Base-by-base conservation (phyloP, 1,140 invertebrate species). In the Pachyrhynchus sulphureomaculatus region DNA sequence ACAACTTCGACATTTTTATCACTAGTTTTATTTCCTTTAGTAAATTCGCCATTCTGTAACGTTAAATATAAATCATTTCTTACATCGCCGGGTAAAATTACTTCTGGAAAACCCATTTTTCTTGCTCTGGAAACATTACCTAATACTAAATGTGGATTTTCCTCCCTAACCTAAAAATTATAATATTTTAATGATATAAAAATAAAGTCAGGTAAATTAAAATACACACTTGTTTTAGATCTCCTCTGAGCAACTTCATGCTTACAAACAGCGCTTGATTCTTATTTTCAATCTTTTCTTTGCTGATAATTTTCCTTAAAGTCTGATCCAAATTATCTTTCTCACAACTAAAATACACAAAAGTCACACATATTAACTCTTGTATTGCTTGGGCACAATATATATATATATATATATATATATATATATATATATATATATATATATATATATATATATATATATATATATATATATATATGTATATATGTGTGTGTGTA, bases 91-190 rank as follows among this genome's bases (percentile, higher is more conserved):
- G 95, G 95, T 62, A 96, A 78, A 53, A 97, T 96, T 4, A 97
- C 91, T 77, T 98, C 95, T 3, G 94, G 93, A 75, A 97, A 96
- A 0, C 94, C 93, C 89, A 97, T 95, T 82, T 96, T 96, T 15
- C 92, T 83, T 2, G 92, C 91, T 26, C 94, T 83, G 0, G 87
- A 84, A 17, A 93, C 88, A 70, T 89, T 90, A 8, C 88, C 87
- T 10, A 91, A 80, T 9, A 93, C 84, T 24, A 95, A 75, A 72
- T 94, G 91, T 2, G 91, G 91, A 73, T 91, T 87, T 72, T 93
- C 91, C 76, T 93, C 91, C 45, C 88, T 82, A 10, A 93, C 89
- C 86, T 91, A 62, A 15, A 26, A 26, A 29, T 26, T 26, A 26
- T 8, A 54, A 17, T 10, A 29, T 54, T 39, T 52, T 13, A 4